Base-by-base conservation (phyloP, 2,113 vertebrate species). In the Oncorhynchus nerka region DNA sequence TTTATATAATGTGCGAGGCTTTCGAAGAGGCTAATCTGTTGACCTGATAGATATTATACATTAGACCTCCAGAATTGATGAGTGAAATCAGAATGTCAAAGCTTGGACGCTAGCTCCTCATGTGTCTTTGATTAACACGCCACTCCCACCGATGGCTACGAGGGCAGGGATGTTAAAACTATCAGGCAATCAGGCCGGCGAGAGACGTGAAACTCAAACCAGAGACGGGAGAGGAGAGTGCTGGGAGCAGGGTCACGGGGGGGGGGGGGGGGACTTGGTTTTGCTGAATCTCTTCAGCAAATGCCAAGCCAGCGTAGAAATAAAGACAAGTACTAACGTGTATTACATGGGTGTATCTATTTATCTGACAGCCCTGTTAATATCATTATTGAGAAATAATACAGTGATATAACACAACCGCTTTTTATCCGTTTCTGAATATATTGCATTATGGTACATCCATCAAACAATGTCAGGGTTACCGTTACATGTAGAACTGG, bases 51-150 rank as follows among this genome's bases (percentile, higher is more conserved):
- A 88, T 88, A 81, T 77, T 76, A 83, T 86, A 91, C 89, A 91
- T 90, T 90, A 89, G 86, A 84, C 77, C 81, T 49, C 20, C 65
- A 83, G 81, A 91, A 91, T 88, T 90, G 90, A 92, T 90, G 89
- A 93, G 89, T 83, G 78, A 89, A 92, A 91, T 90, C 89, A 91
- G 81, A 92, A 90, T 91, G 92, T 92, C 93, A 92, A 74, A 75
- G 73, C 80, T 89, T 89, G 86, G 90, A 90, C 86, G 81, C 80
- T 30, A 82, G 81, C 77, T 83, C 79, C 85, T 93, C 91, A 91
- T 91, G 86, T 93, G 91, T 91, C 88, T 92, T 91, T 92, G 92
- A 93, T 94, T 93, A 93, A 93, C 87, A 89, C 28, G 9, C n/a
- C 85, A 87, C 85, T 87, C 88, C 80, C 82, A 84, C 87, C 81